Percentiles rank a stretch among this genome's conserved stretches.
Conservation (phyloP, 2,888 invertebrate genomes). For the Hirudinaria manillensis region DNA sequence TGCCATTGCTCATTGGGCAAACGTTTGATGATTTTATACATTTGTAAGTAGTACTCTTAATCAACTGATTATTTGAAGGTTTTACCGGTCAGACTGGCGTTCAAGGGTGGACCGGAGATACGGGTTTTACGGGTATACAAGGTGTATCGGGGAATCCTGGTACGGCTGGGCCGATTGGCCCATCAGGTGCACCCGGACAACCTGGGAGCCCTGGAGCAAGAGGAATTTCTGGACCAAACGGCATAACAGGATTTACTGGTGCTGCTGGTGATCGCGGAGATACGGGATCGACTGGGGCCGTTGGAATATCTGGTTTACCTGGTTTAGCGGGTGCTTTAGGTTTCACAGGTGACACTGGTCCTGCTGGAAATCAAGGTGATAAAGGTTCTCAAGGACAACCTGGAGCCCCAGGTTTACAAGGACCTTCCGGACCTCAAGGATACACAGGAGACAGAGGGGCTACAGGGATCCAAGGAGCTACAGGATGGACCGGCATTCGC, state of each 20-base stretch:
- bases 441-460: conserved; percentile 31
- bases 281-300: conserved; percentile 24
- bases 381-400: conserved; percentile 31
- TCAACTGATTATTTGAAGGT: conserved; percentile 23
- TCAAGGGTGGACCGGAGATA: conserved; percentile 24
- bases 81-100: conserved; percentile 24
- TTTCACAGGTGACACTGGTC: conserved; percentile 43
- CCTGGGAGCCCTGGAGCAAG: conserved; percentile 28
- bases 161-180: background rate
- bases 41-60: background rate
- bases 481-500: conserved; percentile 31
- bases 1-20: background rate
- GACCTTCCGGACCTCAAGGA: conserved; percentile 33
- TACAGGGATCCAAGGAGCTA: conserved; percentile 27
- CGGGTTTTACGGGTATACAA: conserved; percentile 15
- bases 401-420: conserved; percentile 32
- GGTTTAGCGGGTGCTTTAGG: conserved; percentile 49
- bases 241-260: conserved; percentile 30
- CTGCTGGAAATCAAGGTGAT: conserved; percentile 14
- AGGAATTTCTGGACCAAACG: conserved; percentile 4
- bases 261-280: conserved; percentile 30
- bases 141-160: conserved; percentile 23
- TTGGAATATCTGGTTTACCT: conserved; percentile 38
- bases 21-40: background rate
- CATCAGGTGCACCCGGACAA: conserved; percentile 21